These are phyloP conservation scores for Lepus oiostolus DNA, from an alignment of 2,797 vertebrate genomes.

Conservation along the genomic window DNA sequence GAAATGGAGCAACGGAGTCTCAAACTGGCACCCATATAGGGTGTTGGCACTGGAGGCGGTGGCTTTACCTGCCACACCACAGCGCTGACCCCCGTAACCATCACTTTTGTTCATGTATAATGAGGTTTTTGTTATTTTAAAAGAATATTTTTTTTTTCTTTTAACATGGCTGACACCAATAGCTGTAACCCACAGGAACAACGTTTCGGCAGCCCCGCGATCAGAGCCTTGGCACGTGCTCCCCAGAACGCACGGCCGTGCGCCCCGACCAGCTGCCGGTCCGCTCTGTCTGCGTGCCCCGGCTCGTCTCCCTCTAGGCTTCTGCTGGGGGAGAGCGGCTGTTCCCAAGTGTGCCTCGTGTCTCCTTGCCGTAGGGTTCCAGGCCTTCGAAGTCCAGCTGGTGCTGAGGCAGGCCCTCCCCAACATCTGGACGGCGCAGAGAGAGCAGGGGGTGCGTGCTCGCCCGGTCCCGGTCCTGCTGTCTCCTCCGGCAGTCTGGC, in stretches of 20 bases:
- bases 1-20: no score
- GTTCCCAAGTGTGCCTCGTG: not conserved
- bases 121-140: not conserved
- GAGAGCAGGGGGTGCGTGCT: conserved; percentile 83
- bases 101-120: not conserved
- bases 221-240: rapidly evolving
- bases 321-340: rapidly evolving
- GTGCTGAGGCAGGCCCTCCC: conserved; percentile 87
- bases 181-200: not conserved
- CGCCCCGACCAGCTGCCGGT: rapidly evolving
- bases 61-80: no score
- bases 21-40: no score
- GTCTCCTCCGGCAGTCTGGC: rapidly evolving
- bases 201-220: not conserved
- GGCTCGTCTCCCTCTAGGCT: rapidly evolving
- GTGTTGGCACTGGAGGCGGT: no score
- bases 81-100: no score
- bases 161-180: not conserved
- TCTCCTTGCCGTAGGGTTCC: conserved; percentile 79
- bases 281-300: rapidly evolving
- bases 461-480: no score
- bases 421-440: conserved; percentile 87
- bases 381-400: conserved; percentile 86
- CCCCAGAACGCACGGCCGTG: rapidly evolving
- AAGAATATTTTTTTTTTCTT: not conserved